Conservation (phyloP, 2,888 invertebrate genomes). For the Altica lythri region DNA sequence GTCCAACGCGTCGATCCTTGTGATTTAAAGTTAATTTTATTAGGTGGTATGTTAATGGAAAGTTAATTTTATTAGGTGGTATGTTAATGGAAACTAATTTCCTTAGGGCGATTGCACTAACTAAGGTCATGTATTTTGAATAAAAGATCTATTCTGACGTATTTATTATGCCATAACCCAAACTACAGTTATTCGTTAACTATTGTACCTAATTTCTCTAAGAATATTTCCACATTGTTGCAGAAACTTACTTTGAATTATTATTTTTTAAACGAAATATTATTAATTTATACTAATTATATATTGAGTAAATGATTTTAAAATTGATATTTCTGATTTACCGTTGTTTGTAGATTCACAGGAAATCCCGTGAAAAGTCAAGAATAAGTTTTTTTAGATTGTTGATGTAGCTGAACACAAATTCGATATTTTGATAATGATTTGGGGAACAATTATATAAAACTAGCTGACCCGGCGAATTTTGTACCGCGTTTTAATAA, state of each 20-base stretch:
- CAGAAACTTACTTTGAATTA: conserved; percentile 3
- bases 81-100: conserved; percentile 17
- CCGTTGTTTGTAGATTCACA: too few species aligned
- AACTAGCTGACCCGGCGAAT: too few species aligned
- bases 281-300: too few species aligned
- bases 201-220: conserved; percentile 10
- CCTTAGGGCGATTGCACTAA: conserved; percentile 11
- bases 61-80: conserved; percentile 17
- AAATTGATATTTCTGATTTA: too few species aligned
- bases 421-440: too few species aligned
- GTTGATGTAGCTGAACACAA: too few species aligned
- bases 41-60: conserved; percentile 14
- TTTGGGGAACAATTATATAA: too few species aligned
- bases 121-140: conserved; percentile 15
- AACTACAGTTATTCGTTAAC: conserved; percentile 11
- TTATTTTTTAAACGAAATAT: too few species aligned
- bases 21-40: conserved; percentile 17
- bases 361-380: too few species aligned
- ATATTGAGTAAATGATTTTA: too few species aligned
- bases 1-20: conserved; percentile 11
- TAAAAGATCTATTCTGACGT: conserved; percentile 15
- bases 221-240: conserved; percentile 14
- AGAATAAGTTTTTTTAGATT: too few species aligned
- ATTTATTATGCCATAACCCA: conserved; percentile 15
- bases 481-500: too few species aligned